Evolutionary conservation across 2,113 vertebrate species (phyloP).

Genomic region (Dasyprocta punctata): DNA sequence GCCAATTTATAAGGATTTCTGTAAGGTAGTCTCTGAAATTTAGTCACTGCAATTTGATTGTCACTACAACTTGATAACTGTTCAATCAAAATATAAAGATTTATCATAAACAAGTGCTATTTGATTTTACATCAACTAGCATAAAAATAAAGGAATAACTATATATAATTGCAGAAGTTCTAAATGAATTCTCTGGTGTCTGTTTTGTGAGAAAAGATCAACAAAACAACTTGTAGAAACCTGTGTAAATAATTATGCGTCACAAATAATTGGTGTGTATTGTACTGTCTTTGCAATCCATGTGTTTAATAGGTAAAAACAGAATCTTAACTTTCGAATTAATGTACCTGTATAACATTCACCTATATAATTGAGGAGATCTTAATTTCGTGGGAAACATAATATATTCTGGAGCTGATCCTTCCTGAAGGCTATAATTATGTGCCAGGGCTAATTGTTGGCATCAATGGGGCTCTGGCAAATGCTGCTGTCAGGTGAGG

Average conservation of each 20-base stretch:
- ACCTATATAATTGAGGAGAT: constrained; percentile 33
- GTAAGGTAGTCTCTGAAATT: background rate
- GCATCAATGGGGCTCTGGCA: background rate
- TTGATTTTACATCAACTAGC: background rate
- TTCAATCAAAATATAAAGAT: background rate
- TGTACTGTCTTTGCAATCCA: background rate
- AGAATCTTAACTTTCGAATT: background rate
- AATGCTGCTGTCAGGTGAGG: constrained; percentile 59
- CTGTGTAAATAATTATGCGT: constrained; percentile 14
- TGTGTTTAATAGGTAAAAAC: background rate
- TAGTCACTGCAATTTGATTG: background rate
- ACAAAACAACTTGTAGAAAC: background rate
- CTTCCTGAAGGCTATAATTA: constrained; percentile 50
- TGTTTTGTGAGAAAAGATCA: background rate
- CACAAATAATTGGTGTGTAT: background rate
- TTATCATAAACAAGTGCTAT: background rate
- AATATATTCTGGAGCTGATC: constrained; percentile 51
- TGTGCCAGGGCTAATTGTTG: constrained; percentile 34
- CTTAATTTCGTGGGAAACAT: constrained; percentile 56
- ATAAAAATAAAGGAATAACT: background rate
- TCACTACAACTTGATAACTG: background rate
- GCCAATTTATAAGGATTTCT: background rate
- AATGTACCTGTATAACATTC: constrained; percentile 14
- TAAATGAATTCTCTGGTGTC: background rate
- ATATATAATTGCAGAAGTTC: background rate